Conservation (phyloP, 2,797 vertebrate species). For the Chrysocyon brachyurus region DNA sequence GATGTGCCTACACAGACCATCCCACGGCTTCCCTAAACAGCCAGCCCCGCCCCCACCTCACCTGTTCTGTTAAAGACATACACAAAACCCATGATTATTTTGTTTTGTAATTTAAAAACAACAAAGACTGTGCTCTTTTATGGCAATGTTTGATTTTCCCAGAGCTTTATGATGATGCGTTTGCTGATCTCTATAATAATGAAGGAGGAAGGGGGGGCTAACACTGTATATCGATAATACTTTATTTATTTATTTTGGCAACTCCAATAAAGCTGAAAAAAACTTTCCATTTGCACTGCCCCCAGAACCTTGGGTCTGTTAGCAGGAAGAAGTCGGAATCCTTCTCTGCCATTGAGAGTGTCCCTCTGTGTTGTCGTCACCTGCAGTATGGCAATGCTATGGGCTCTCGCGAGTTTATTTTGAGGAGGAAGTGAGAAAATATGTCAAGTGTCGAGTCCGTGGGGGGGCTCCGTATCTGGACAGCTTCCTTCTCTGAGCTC, state of each 20-base stretch:
- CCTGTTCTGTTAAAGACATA: neutral
- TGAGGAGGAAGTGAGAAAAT: neutral
- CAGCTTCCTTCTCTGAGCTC: too few relatives aligned
- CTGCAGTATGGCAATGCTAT: rapidly evolving
- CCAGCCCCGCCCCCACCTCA: neutral
- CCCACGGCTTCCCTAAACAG: neutral
- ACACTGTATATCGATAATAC: neutral
- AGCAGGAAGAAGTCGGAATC: rapidly evolving
- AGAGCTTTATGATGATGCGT: neutral
- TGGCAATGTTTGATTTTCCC: too few relatives aligned
- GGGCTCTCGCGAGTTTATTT: neutral
- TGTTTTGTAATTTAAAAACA: neutral
- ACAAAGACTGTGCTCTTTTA: neutral
- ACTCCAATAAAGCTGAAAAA: neutral
- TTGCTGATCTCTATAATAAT: neutral
- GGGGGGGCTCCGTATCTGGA: rapidly evolving
- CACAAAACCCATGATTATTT: neutral
- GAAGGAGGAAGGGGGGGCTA: neutral
- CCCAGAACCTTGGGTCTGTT: neutral
- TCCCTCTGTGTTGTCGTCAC: neutral
- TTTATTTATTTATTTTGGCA: neutral
- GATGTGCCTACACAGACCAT: neutral
- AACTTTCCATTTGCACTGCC: neutral
- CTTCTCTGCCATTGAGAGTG: rapidly evolving
- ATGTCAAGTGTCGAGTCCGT: rapidly evolving